These are phyloP conservation scores for Limonius californicus DNA, from an alignment of 1,140 invertebrate species.

Conservation along the genomic window DNA sequence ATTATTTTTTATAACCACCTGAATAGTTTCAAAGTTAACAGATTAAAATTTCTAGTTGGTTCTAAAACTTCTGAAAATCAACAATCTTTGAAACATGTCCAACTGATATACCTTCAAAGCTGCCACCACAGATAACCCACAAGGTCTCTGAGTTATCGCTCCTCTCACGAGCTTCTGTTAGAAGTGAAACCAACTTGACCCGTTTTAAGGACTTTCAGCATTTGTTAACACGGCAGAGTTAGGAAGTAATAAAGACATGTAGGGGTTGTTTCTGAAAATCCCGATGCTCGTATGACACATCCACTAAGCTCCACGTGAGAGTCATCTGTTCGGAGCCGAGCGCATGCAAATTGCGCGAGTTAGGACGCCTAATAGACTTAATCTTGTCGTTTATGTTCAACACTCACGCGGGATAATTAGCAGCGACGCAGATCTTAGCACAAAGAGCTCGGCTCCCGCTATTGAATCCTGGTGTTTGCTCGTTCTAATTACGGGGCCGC, in stretches of 20 bases:
- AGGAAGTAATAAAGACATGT: conserved; percentile 30
- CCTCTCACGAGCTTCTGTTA: too few relatives aligned
- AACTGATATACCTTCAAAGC: too few relatives aligned
- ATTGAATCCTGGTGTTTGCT: conserved; percentile 42
- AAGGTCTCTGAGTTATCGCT: too few relatives aligned
- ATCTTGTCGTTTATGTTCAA: conserved; percentile 47
- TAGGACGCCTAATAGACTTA: conserved; percentile 46
- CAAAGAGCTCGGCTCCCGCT: conserved; percentile 33
- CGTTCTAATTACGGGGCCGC: conserved; percentile 46
- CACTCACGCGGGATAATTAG: conserved; percentile 46
- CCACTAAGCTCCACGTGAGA: conserved; percentile 27
- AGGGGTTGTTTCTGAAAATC: conserved; percentile 23
- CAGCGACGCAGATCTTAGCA: conserved; percentile 40
- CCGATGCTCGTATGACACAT: conserved; percentile 26
- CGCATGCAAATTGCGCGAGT: conserved; percentile 45
- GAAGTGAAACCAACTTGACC: too few relatives aligned
- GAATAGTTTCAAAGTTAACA: too few relatives aligned
- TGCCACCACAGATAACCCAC: too few relatives aligned
- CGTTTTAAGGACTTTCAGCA: too few relatives aligned
- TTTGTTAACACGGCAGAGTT: background rate
- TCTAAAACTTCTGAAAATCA: too few relatives aligned
- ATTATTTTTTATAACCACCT: too few relatives aligned
- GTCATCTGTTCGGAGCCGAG: conserved; percentile 25
- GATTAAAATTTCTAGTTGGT: too few relatives aligned
- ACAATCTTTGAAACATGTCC: too few relatives aligned